Evolutionary conservation across 2,113 vertebrate species (phyloP).

Genomic region (Monarcha castaneiventris): DNA sequence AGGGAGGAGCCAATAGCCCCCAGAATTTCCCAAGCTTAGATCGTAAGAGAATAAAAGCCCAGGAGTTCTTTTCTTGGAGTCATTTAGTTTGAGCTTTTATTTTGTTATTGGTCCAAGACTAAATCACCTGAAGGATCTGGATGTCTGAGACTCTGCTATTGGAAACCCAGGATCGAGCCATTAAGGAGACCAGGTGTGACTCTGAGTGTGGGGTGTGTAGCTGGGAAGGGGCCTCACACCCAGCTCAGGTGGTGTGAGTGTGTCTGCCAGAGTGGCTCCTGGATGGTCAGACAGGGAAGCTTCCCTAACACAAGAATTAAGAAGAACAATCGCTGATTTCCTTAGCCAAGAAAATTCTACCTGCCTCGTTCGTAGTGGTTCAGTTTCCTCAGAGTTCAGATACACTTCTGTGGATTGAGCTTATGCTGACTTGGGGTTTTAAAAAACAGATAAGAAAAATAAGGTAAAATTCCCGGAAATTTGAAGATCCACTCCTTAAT

Average conservation of each 20-base stretch:
- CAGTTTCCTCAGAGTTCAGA: background rate
- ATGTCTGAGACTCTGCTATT: background rate
- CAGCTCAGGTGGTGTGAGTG: background rate
- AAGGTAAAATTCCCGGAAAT: background rate
- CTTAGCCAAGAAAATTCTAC: background rate
- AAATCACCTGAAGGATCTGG: background rate
- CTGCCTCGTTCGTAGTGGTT: background rate
- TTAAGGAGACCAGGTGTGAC: background rate
- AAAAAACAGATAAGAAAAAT: background rate
- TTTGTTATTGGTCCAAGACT: background rate
- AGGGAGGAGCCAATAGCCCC: background rate
- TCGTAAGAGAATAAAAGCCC: background rate
- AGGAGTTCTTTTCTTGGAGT: background rate
- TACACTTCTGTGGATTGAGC: background rate
- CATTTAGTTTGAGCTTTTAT: background rate
- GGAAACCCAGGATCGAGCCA: too few species aligned
- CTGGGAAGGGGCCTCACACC: fast-evolving
- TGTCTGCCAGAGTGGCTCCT: background rate
- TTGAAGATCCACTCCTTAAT: background rate
- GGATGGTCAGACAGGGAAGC: background rate
- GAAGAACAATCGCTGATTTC: background rate
- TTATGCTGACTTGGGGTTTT: background rate
- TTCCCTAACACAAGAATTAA: background rate
- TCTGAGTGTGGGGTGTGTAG: background rate
- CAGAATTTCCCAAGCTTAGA: background rate